These are phyloP conservation scores for Drosophila merina DNA, from an alignment of 2,888 invertebrate genomes.

Conservation along the genomic window DNA sequence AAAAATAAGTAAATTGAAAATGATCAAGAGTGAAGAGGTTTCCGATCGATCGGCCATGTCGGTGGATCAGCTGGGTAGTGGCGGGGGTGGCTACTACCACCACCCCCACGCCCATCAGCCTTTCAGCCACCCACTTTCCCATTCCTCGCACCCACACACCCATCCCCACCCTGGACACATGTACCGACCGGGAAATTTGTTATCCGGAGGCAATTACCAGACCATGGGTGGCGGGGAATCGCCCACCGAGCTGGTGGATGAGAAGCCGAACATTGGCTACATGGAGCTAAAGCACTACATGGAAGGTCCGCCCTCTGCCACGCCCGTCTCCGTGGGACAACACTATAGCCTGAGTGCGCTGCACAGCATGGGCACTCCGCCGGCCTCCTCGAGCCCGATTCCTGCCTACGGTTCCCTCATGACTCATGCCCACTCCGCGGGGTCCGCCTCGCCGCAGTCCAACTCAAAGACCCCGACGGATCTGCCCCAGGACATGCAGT, in stretches of 20 bases:
- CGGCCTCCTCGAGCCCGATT: conserved; percentile 76
- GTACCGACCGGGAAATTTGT: conserved; percentile 76
- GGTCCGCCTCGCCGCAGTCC: conserved; percentile 71
- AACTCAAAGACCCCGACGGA: conserved; percentile 71
- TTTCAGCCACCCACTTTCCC: conserved; percentile 46
- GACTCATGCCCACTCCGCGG: conserved; percentile 70
- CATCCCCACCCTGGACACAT: conserved; percentile 51
- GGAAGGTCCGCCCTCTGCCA: conserved; percentile 50
- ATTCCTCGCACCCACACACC: conserved; percentile 44
- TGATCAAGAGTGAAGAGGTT: conserved; percentile 83
- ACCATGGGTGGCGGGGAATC: conserved; percentile 70
- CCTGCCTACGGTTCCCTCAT: conserved; percentile 67
- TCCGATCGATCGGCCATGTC: conserved; percentile 66
- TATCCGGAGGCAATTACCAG: conserved; percentile 76
- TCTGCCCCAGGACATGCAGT: conserved; percentile 65
- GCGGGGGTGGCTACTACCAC: conserved; percentile 54
- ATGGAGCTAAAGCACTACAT: conserved; percentile 82
- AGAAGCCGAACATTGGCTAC: conserved; percentile 80
- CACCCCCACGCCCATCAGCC: conserved; percentile 51
- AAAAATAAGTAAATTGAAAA: conserved; percentile 36
- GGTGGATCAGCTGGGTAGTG: conserved; percentile 60
- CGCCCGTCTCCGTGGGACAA: conserved; percentile 53
- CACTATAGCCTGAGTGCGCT: conserved; percentile 67
- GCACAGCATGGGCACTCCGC: conserved; percentile 76
- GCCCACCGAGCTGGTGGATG: conserved; percentile 78